These are phyloP conservation scores for Leptoteleia sp. DNA, from an alignment of 1,140 invertebrate species.

Conservation along the genomic window DNA sequence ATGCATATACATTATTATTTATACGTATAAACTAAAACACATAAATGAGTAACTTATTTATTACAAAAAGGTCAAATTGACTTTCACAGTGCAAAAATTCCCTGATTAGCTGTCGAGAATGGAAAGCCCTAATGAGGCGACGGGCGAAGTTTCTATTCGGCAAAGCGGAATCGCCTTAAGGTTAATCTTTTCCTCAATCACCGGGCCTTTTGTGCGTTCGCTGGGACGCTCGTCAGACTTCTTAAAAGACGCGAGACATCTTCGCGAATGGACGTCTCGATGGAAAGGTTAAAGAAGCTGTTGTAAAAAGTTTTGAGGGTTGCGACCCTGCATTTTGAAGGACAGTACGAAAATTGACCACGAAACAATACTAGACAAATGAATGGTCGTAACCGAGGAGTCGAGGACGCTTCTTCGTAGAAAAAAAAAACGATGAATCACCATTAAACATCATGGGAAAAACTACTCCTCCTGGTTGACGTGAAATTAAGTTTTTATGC, in stretches of 20 bases:
- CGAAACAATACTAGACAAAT: constrained; percentile 42
- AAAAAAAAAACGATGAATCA: constrained; percentile 5
- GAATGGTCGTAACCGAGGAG: constrained; percentile 9
- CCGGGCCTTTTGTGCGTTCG: constrained; percentile 49
- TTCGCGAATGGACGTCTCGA: constrained; percentile 18
- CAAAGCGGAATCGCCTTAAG: constrained; percentile 57
- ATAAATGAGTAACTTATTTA: too few relatives aligned
- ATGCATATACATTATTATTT: too few relatives aligned
- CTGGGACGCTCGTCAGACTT: constrained; percentile 26
- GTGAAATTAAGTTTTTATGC: constrained; percentile 20
- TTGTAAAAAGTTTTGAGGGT: constrained; percentile 35
- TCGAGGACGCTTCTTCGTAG: constrained; percentile 13
- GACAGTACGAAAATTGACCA: constrained; percentile 44
- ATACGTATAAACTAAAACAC: too few relatives aligned
- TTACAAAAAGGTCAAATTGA: not conserved
- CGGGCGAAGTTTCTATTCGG: constrained; percentile 43
- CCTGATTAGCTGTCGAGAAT: constrained; percentile 4
- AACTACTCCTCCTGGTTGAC: constrained; percentile 3
- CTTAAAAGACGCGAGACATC: constrained; percentile 36
- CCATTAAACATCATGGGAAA: not conserved
- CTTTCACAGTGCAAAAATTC: not conserved
- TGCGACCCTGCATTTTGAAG: constrained; percentile 40
- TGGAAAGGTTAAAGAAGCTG: constrained; percentile 5
- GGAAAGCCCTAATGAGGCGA: constrained; percentile 58
- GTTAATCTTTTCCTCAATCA: constrained; percentile 72